A percentile compares a stretch with the other conserved stretches of the same genome.
These are phyloP conservation scores for Polia nebulosa DNA, from an alignment of 2,888 invertebrate species.

Conservation along the genomic window DNA sequence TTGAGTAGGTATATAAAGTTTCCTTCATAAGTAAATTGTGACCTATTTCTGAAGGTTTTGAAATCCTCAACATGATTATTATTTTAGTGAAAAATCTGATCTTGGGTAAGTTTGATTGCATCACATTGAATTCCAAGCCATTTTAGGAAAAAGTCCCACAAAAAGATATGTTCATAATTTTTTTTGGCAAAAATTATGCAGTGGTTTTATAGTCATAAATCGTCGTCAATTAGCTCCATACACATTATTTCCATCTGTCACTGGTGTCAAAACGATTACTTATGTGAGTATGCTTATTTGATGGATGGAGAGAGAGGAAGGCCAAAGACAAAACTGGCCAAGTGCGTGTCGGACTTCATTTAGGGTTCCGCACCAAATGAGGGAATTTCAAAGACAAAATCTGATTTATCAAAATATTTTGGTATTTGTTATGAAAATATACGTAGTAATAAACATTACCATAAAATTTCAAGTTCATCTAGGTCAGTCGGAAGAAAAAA, in stretches of 20 bases:
- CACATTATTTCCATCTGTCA: background rate
- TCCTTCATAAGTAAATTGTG: constrained; percentile 16
- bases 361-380: too few species aligned
- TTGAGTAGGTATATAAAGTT: constrained; percentile 22
- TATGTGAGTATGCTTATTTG: background rate
- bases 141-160: background rate
- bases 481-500: too few species aligned
- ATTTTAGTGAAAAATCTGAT: constrained; percentile 9
- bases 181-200: too few species aligned
- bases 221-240: too few species aligned
- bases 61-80: constrained; percentile 22
- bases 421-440: too few species aligned
- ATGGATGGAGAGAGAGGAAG: background rate
- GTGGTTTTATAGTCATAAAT: background rate
- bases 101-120: constrained; percentile 4
- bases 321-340: background rate
- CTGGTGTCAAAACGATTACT: background rate
- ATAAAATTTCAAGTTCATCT: too few species aligned
- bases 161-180: rapidly evolving
- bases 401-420: too few species aligned
- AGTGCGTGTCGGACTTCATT: too few species aligned
- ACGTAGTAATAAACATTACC: too few species aligned
- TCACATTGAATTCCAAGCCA: background rate
- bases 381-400: too few species aligned
- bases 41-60: constrained; percentile 21